These are phyloP conservation scores for Sebastes jordani DNA, from an alignment of 2,797 vertebrate species.

Conservation along the genomic window DNA sequence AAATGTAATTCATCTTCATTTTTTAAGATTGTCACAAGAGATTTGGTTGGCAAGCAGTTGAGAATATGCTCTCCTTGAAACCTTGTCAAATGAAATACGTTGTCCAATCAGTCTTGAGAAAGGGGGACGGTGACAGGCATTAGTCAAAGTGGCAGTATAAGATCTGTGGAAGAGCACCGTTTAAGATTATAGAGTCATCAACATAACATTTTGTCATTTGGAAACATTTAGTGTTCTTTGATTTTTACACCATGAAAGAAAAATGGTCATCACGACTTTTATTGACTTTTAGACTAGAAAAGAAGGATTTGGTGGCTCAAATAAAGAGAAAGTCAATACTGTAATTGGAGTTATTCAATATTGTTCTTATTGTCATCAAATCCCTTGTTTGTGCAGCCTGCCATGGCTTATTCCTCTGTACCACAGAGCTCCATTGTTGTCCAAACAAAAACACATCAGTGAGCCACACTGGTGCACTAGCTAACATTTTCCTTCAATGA, in stretches of 20 bases:
- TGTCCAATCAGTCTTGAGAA: slow-evolving; percentile 8
- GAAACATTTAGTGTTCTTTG: no score
- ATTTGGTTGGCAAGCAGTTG: slow-evolving; percentile 31
- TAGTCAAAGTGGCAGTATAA: neutral
- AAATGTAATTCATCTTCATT: slow-evolving; percentile 54
- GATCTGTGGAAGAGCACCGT: neutral
- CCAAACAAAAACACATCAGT: slow-evolving; percentile 2
- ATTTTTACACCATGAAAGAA: neutral
- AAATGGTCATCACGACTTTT: neutral
- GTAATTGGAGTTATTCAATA: neutral
- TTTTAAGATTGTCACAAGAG: slow-evolving; percentile 32
- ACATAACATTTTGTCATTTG: neutral
- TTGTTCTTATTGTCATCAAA: neutral
- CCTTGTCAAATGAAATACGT: slow-evolving; percentile 29
- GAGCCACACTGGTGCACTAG: neutral
- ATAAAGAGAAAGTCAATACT: neutral
- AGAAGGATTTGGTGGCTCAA: neutral
- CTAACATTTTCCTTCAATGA: neutral
- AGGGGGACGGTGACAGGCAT: neutral
- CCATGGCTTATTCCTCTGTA: neutral
- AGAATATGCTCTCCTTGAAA: slow-evolving; percentile 31
- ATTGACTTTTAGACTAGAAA: neutral
- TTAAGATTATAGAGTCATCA: neutral
- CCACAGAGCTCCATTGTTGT: neutral
- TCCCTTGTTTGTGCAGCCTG: neutral